These are phyloP conservation scores for Lepidocyrtoides sp. DNA, from an alignment of 2,888 invertebrate genomes.

Conservation along the genomic window DNA sequence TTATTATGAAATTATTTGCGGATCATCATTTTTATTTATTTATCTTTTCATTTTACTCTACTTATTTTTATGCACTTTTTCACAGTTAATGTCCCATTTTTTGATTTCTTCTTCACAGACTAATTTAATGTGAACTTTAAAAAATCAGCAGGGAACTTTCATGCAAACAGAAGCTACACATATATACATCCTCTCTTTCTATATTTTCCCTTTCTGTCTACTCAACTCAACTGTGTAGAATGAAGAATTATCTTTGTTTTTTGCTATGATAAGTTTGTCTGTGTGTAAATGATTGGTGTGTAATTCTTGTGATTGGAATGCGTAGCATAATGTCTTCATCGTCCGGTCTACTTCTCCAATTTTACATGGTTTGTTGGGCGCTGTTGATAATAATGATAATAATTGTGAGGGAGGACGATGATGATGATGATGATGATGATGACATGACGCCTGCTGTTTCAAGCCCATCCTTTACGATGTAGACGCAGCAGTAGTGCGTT, in stretches of 20 bases:
- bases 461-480: conserved; percentile 28
- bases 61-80: too few relatives aligned
- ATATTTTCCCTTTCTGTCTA: background rate
- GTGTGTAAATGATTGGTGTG: conserved; percentile 3
- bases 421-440: conserved; percentile 15
- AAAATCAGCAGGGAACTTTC: conserved; percentile 13
- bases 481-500: background rate
- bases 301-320: conserved; percentile 7
- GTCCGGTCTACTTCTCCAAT: conserved; percentile 72
- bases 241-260: background rate
- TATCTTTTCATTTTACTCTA: too few relatives aligned
- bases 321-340: conserved; percentile 54
- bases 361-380: conserved; percentile 43
- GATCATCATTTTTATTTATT: background rate
- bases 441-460: conserved; percentile 43
- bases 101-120: background rate
- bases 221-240: background rate
- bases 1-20: background rate
- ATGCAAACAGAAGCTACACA: background rate
- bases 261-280: background rate
- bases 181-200: background rate
- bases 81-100: background rate
- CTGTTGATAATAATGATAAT: conserved; percentile 9
- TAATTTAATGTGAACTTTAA: background rate
- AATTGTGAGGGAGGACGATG: background rate